Evolutionary conservation across 2,888 invertebrate species (phyloP), one percentile per base, ranked within the genome.

Genomic region (Rhynchonema sp.): DNA sequence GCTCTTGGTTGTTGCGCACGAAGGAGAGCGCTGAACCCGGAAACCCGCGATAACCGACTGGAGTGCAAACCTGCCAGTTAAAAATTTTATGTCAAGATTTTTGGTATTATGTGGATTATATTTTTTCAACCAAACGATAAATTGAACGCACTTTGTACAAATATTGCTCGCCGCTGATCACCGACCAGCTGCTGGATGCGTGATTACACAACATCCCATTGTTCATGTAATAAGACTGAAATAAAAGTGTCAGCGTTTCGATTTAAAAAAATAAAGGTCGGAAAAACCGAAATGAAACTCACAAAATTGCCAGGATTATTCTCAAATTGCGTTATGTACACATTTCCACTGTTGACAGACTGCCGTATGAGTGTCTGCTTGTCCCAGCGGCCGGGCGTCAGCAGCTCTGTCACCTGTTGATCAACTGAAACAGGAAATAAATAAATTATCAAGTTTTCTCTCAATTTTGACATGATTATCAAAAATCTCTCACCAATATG

Each of bases 241-340:
- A 64, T 1, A 22, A 13, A 30, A 52, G 52, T 52, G 25, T n/a
- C n/a, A n/a, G n/a, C n/a, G n/a, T n/a, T n/a, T n/a, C n/a, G n/a
- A n/a, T n/a, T n/a, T n/a, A n/a, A n/a, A n/a, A n/a, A n/a, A n/a
- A n/a, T n/a, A n/a, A n/a, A n/a, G n/a, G n/a, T n/a, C n/a, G n/a
- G n/a, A n/a, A n/a, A 38, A 38, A 38, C 20, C 38, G 38, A 38
- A 61, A 46, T 1, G 46, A 46, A 2, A 59, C 69, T 66, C 57
- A 72, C 72, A 63, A 70, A 73, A 58, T 72, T 72, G 9, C 71
- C 71, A 1, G 70, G 72, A 64, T 72, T 70, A 58, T 70, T 70
- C 60, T 72, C 72, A 60, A 73, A 72, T 60, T 72, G 72, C 20
- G 72, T 70, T 27, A 72, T 62, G 62, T 73, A 72, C 46, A 70